phyloP scores from a whole-genome alignment of 2,888 invertebrate genomes.

The Harpalus rubripes region DNA sequence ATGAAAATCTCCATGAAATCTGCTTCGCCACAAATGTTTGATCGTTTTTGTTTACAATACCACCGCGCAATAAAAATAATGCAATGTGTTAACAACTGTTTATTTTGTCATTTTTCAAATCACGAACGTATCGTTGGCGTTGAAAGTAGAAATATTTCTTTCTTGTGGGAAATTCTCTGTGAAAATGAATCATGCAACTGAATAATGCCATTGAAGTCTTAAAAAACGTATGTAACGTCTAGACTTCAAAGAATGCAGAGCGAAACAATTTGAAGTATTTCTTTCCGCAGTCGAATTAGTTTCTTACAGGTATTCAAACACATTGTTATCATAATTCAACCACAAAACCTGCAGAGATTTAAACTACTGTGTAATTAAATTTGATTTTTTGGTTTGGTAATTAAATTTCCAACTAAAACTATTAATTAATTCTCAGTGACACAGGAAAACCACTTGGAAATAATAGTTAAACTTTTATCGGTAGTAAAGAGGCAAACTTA shows the following conservation, averaged over 20 bases:
- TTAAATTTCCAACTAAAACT: slow-evolving; percentile 45
- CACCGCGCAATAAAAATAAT: neutral
- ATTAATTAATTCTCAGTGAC: slow-evolving; percentile 39
- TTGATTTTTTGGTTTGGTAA: slow-evolving; percentile 31
- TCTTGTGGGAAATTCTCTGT: neutral
- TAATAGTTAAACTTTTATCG: slow-evolving; percentile 53
- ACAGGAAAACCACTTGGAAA: slow-evolving; percentile 28
- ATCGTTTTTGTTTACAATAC: neutral
- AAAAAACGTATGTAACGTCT: slow-evolving; percentile 9
- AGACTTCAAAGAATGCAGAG: slow-evolving; percentile 39
- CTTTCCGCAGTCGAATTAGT: slow-evolving; percentile 20
- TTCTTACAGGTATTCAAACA: neutral
- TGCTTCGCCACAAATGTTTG: neutral
- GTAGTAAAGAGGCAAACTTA: slow-evolving; percentile 16
- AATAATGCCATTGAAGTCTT: slow-evolving; percentile 20
- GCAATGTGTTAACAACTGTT: neutral
- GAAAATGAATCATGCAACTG: neutral
- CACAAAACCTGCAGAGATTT: neutral
- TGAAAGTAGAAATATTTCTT: no score
- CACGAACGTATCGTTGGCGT: neutral
- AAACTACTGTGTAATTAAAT: slow-evolving; percentile 34
- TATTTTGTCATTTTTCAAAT: neutral
- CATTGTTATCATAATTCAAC: slow-evolving; percentile 40
- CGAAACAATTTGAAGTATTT: slow-evolving; percentile 29
- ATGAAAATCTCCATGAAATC: neutral